Base-by-base conservation (phyloP, 2,113 vertebrate species). In the Nannospalax galili region DNA sequence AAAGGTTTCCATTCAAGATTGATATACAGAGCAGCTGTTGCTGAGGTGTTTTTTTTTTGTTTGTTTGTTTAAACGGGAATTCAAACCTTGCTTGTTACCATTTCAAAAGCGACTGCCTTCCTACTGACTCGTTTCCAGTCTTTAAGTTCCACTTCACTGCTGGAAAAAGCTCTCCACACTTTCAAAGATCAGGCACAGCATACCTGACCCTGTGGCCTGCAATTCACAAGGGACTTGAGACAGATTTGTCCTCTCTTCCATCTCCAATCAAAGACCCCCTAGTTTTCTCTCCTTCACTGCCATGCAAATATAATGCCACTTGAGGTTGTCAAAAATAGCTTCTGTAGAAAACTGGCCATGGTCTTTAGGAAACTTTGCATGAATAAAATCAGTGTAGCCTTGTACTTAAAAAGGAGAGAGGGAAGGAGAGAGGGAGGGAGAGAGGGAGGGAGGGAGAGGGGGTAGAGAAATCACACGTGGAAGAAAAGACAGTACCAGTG, bases 291-390 rank as follows among this genome's bases (percentile, higher is more conserved):
- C 96, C 96, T 96, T 97, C 97, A 92, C 97, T 95, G 95, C 95
- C 97, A 98, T 98, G 97, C 73, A 89, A 89, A 65, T 95, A 98
- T 97, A 98, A 98, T 96, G 97, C 97, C 98, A 97, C 95, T 98
- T 98, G 98, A 98, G 98, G 98, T 98, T 98, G 98, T 98, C 97
- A 98, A 98, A 98, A 98, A 98, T 98, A 98, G 98, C 96, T 98
- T 98, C 98, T 98, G 98, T 98, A 98, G 97, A 98, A 98, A 98
- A 98, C 97, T 96, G 97, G 98, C 97, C 98, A 97, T 97, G 98
- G 97, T 98, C 98, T 97, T 98, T 98, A 98, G 98, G 98, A 98
- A 98, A 98, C 97, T 97, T 96, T 97, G 98, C 96, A 97, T 97
- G 98, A 98, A 97, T 97, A 98, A 98, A 98, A 98, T 96, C 94